phyloP scores from a whole-genome alignment of 2,888 invertebrate genomes.

The Autographa pulchrina region DNA sequence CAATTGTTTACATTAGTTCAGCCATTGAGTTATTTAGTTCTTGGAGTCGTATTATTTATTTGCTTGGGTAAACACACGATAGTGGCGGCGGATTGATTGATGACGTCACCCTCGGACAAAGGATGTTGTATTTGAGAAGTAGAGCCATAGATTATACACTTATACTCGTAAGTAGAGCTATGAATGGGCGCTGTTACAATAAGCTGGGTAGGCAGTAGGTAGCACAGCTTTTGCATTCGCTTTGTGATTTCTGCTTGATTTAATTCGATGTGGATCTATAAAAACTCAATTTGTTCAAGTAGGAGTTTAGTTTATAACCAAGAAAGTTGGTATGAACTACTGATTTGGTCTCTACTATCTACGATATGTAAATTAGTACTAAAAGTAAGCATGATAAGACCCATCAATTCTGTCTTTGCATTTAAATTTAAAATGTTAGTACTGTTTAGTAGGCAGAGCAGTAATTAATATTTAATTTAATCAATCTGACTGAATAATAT shows the following conservation, averaged over 20 bases:
- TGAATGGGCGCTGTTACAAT: slow-evolving; percentile 13
- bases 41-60: slow-evolving; percentile 74
- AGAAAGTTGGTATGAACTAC: too few relatives aligned
- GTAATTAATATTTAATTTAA: too few relatives aligned
- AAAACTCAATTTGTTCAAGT: too few relatives aligned
- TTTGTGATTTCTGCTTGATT: too few relatives aligned
- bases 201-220: background rate
- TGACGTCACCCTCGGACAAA: slow-evolving; percentile 61
- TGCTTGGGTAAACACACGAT: slow-evolving; percentile 72
- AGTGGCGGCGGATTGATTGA: slow-evolving; percentile 65
- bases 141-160: background rate
- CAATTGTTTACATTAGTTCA: slow-evolving; percentile 73
- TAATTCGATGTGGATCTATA: too few relatives aligned
- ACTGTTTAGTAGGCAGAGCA: too few relatives aligned
- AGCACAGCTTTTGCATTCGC: background rate
- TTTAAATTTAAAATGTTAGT: too few relatives aligned
- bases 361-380: too few relatives aligned
- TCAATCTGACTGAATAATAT: too few relatives aligned
- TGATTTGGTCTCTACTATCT: too few relatives aligned
- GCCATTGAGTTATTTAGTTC: slow-evolving; percentile 72
- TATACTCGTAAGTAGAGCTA: slow-evolving; percentile 7
- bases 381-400: background rate
- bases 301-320: too few relatives aligned
- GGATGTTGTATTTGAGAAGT: slow-evolving; percentile 24
- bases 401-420: background rate